These are phyloP conservation scores for Pristionchus arcanus DNA, from an alignment of 2,888 invertebrate species.

Conservation along the genomic window DNA sequence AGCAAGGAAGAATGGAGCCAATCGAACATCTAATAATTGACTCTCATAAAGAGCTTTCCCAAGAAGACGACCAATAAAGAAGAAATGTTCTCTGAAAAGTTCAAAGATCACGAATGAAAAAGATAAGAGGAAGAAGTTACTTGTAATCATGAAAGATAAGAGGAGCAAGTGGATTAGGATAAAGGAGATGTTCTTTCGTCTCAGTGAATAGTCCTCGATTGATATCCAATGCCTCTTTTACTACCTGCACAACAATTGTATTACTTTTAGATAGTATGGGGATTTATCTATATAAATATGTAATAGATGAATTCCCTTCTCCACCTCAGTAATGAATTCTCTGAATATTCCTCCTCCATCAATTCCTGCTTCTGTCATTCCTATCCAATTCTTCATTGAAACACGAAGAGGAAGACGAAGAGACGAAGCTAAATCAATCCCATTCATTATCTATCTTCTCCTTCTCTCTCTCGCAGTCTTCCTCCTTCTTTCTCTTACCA, in stretches of 20 bases:
- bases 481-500: conserved; percentile 82
- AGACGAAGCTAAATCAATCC: conserved; percentile 86
- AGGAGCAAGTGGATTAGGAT: conserved; percentile 95
- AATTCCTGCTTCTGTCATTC: conserved; percentile 94
- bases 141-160: conserved; percentile 80
- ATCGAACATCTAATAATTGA: conserved; percentile 92
- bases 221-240: conserved; percentile 92
- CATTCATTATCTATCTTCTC: neutral
- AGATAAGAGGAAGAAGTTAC: neutral
- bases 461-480: neutral
- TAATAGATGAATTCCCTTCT: conserved; percentile 84
- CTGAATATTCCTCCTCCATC: conserved; percentile 96
- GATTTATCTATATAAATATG: neutral
- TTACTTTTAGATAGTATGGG: neutral
- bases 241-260: conserved; percentile 1
- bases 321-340: conserved; percentile 93
- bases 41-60: conserved; percentile 96
- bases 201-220: conserved; percentile 82
- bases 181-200: conserved; percentile 84
- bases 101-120: neutral
- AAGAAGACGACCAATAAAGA: conserved; percentile 93
- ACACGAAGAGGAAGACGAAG: conserved; percentile 88
- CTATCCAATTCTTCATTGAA: conserved; percentile 87
- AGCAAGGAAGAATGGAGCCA: conserved; percentile 96
- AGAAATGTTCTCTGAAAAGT: conserved; percentile 85